Percentiles rank a stretch among this genome's conserved stretches.
Conservation (phyloP, 2,888 invertebrate species). For the Germaria angustata region DNA sequence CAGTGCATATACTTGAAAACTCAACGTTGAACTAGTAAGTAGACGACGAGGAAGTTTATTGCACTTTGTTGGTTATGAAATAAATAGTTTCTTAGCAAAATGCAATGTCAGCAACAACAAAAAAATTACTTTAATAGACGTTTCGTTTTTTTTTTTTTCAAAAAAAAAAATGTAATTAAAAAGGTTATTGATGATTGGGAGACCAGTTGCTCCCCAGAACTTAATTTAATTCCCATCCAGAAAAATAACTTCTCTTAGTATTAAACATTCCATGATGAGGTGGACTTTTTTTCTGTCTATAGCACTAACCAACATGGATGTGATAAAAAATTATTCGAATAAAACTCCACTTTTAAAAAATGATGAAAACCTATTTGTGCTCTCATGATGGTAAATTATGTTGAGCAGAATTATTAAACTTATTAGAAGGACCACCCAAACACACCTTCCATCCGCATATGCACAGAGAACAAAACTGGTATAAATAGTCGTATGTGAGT, state of each 20-base stretch:
- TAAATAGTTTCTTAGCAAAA: constrained; percentile 31
- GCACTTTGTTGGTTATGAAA: constrained; percentile 29
- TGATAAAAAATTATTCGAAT: too few relatives aligned
- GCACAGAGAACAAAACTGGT: neutral
- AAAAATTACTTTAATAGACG: neutral
- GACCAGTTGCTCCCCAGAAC: too few relatives aligned
- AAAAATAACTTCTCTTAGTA: too few relatives aligned
- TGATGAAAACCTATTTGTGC: too few relatives aligned
- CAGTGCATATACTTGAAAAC: neutral
- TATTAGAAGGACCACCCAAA: constrained; percentile 10
- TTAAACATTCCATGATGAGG: too few relatives aligned
- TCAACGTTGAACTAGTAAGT: neutral
- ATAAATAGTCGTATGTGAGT: too few relatives aligned
- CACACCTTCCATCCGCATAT: neutral
- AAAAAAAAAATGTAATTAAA: neutral
- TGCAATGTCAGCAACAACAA: neutral
- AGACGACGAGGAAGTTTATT: constrained; percentile 54
- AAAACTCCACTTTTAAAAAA: too few relatives aligned
- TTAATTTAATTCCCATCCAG: too few relatives aligned
- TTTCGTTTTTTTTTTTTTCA: neutral
- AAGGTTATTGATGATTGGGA: too few relatives aligned
- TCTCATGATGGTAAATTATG: too few relatives aligned
- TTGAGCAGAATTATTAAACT: neutral
- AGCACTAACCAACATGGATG: too few relatives aligned
- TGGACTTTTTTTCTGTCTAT: too few relatives aligned